Base-by-base conservation (phyloP, 1,140 invertebrate genomes). In the Nylanderia fulva region DNA sequence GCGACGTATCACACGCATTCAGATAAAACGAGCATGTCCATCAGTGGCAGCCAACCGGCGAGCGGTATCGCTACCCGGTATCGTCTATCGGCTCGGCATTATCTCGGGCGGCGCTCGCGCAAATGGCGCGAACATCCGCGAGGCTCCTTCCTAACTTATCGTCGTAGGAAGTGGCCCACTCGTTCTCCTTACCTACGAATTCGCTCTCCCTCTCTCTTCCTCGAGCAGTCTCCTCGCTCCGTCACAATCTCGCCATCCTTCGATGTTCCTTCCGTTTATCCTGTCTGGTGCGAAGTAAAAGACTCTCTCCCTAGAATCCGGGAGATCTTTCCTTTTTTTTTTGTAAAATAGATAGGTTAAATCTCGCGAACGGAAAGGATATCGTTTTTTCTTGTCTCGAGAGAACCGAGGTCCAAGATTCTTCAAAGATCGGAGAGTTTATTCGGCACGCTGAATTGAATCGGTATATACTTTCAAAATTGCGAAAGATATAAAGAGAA, bases 71-170 rank as follows among this genome's bases (percentile, higher is more conserved):
- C 86, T 82, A 89, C 86, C 87, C 85, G 79, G 92, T 91, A 91
- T 90, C 91, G 90, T 91, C 85, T 92, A 92, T 93, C 92, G 90
- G 87, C 86, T 79, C 68, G 84, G 88, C 75, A 89, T 90, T 92
- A 92, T 92, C 91, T 92, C 90, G 90, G 88, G 74, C 87, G 89
- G 88, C 74, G 61, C 88, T 90, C 84, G 91, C 91, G 93, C 93
- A 93, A 94, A 94, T 94, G 93, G 93, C 92, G 92, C 92, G 91
- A 92, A 94, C 93, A 94, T 94, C 93, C 93, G 93, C 88, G 90
- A 91, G 89, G 80, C 90, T 88, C 89, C 88, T 91, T 93, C 88
- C 90, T 92, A 92, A 94, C 92, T 94, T 94, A 94, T 94, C 93
- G 92, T 89, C 90, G 61, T 89, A 92, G 93, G 93, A 93, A 93